A percentile compares a stretch with the other conserved stretches of the same genome.
These are phyloP conservation scores for Stenchaetothrips biformis DNA, from an alignment of 2,888 invertebrate genomes.

Conservation along the genomic window DNA sequence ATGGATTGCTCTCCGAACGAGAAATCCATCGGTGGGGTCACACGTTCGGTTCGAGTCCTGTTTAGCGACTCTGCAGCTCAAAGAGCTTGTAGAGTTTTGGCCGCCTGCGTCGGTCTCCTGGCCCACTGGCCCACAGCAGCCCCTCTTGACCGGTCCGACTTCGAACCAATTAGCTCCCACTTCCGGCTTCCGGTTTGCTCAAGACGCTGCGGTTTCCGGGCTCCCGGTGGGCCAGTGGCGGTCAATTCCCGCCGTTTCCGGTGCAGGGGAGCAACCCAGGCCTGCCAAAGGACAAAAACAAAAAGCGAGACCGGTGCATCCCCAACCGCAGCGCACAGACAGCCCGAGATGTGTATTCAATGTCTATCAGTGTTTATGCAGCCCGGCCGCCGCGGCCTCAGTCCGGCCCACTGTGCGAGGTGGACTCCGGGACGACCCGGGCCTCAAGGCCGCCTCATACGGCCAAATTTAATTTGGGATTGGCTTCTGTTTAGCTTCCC, in stretches of 20 bases:
- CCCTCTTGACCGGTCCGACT: not conserved
- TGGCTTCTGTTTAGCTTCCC: slow-evolving; percentile 18
- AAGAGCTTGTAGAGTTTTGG: no score
- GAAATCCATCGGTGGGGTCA: no score
- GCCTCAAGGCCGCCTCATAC: not conserved
- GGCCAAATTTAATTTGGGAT: slow-evolving; percentile 17
- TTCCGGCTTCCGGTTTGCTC: not conserved
- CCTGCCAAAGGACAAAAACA: not conserved
- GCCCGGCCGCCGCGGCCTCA: not conserved
- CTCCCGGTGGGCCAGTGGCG: not conserved
- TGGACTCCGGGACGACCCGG: not conserved
- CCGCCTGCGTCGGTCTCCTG: not conserved
- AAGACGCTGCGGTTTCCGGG: not conserved
- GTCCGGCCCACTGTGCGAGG: not conserved
- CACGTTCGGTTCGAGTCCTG: no score
- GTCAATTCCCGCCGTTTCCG: not conserved
- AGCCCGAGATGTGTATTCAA: slow-evolving; percentile 18
- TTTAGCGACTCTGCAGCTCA: no score
- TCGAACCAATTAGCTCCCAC: not conserved
- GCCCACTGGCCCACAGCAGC: not conserved
- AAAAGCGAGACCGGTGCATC: not conserved
- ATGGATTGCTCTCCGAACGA: no score
- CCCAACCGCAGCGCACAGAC: not conserved
- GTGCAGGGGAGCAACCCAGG: not conserved
- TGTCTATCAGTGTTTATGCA: slow-evolving; percentile 23